These are phyloP conservation scores for Meriones unguiculatus DNA, from an alignment of 2,113 vertebrate genomes.

Conservation along the genomic window DNA sequence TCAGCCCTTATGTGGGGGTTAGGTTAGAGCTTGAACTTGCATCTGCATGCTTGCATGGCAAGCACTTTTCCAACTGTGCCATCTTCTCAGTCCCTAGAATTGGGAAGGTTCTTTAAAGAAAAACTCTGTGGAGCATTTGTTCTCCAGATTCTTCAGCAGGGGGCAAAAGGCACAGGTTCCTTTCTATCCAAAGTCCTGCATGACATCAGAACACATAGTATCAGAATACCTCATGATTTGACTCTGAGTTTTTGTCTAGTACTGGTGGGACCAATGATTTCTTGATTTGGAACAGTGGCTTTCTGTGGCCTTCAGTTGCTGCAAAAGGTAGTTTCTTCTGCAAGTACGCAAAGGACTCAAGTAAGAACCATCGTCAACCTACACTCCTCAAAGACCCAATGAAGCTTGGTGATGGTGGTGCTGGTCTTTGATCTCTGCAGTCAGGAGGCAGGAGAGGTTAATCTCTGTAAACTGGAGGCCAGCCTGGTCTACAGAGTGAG, in stretches of 20 bases:
- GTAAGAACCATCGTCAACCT: neutral
- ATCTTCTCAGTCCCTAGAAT: neutral
- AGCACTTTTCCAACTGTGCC: neutral
- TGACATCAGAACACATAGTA: neutral
- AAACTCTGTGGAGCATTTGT: neutral
- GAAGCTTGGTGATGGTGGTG: neutral
- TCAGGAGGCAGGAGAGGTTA: neutral
- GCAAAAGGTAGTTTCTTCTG: neutral
- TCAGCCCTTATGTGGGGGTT: neutral
- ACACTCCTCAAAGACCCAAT: neutral
- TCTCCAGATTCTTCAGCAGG: neutral
- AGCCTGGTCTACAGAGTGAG: too few species aligned
- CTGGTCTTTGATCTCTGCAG: neutral
- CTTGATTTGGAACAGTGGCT: neutral
- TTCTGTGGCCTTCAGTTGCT: neutral
- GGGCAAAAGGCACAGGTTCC: neutral
- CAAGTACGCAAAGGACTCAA: neutral
- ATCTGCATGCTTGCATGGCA: neutral
- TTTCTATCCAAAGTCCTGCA: accelerated
- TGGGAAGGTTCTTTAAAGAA: neutral
- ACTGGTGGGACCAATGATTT: neutral
- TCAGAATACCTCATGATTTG: neutral
- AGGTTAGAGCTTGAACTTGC: neutral
- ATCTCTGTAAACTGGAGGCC: neutral
- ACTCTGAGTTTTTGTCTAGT: neutral